phyloP scores from a whole-genome alignment of 2,113 vertebrate genomes.

The Periophthalmodon schlosseri region DNA sequence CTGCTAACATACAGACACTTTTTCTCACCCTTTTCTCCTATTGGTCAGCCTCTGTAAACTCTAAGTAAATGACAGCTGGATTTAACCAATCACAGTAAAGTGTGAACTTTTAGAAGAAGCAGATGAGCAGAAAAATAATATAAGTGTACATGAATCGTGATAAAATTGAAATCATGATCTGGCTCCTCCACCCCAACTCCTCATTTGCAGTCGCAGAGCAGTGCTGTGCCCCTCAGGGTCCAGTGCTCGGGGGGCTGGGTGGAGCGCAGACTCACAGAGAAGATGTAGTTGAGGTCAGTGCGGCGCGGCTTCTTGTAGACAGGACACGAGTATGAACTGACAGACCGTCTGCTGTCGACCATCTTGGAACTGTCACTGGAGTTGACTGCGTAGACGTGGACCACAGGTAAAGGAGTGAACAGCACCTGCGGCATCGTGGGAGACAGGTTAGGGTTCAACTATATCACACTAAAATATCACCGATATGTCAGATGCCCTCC shows the following conservation, averaged over 20 bases:
- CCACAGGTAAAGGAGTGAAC: constrained; percentile 83
- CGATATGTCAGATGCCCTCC: too few species aligned
- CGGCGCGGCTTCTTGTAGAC: constrained; percentile 83
- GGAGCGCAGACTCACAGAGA: constrained; percentile 76
- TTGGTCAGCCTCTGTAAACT: too few species aligned
- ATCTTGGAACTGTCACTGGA: constrained; percentile 64
- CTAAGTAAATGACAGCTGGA: too few species aligned
- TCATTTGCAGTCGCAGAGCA: constrained; percentile 83
- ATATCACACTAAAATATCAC: too few species aligned
- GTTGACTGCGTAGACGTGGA: constrained; percentile 83
- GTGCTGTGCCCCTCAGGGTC: constrained; percentile 80
- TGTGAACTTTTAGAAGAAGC: too few species aligned
- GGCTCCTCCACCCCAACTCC: too few species aligned
- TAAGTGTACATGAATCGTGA: too few species aligned
- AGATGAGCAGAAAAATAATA: too few species aligned
- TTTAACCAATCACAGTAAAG: too few species aligned
- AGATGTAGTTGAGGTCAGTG: constrained; percentile 84
- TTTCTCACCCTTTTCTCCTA: too few species aligned
- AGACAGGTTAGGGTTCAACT: not conserved
- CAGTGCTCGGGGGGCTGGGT: constrained; percentile 78
- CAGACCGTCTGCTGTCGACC: constrained; percentile 54
- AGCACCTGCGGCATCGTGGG: constrained; percentile 73
- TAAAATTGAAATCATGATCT: too few species aligned
- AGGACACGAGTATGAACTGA: constrained; percentile 77
- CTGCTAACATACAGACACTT: too few species aligned